Evolutionary conservation across 1,140 invertebrate genomes (phyloP).

Genomic region (Tetraneura akinire): DNA sequence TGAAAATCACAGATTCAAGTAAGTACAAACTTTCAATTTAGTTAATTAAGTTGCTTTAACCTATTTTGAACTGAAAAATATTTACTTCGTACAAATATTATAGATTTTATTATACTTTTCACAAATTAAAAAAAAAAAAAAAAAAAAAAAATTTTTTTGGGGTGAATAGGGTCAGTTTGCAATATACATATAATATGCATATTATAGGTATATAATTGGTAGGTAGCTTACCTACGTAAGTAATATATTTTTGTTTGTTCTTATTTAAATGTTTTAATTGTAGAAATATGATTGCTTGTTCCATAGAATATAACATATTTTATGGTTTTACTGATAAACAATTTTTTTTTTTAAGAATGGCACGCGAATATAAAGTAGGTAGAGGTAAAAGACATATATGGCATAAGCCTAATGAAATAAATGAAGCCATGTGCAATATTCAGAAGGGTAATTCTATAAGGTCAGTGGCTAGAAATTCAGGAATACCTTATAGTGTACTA

Average conservation of each 20-base stretch:
- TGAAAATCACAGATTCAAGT: conserved; percentile 8
- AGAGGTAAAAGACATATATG: background rate
- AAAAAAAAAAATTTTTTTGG: background rate
- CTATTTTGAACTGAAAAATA: background rate
- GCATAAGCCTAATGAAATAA: conserved; percentile 2
- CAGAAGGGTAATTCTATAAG: background rate
- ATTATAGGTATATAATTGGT: no score
- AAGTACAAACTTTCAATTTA: background rate
- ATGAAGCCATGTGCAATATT: background rate
- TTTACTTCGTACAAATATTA: background rate
- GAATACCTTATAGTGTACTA: background rate
- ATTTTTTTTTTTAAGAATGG: background rate
- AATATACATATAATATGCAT: background rate
- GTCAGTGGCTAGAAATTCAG: background rate
- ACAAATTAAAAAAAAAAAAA: background rate
- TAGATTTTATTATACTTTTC: background rate
- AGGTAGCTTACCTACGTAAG: background rate
- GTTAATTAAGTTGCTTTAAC: conserved; percentile 6
- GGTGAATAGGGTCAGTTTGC: background rate
- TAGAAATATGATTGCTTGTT: background rate
- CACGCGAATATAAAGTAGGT: background rate
- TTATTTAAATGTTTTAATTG: background rate
- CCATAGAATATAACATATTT: background rate
- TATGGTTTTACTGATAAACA: background rate
- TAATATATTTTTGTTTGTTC: background rate